Evolutionary conservation across 2,797 vertebrate genomes (phyloP), one percentile per base, ranked within the genome.

Genomic region (Enteromius argenteus): DNA sequence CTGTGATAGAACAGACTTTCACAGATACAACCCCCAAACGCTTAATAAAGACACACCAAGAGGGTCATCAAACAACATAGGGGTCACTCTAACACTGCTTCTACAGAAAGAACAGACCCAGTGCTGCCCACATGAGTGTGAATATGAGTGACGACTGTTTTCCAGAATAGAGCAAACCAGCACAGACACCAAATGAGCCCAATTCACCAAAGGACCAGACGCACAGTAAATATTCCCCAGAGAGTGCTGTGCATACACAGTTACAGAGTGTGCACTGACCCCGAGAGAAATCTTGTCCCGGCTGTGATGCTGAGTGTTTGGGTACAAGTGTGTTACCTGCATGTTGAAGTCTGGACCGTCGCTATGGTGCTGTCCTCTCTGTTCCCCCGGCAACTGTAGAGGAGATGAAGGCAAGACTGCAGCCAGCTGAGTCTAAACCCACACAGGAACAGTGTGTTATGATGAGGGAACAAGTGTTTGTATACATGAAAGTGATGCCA

Each of bases 381-480:
- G 90, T 83, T 96, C 96, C 0, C 93, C 93, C 74, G 96, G 96
- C 0, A 94, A 91, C 83, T 97, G 93, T 82, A 91, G 96, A 92
- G 96, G 96, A 69, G 95, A 95, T 0, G 91, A 90, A 32, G 95
- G 95, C 42, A 95, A 87, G 37, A 93, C 90, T 35, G 91, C 94
- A 1, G 88, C 90, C 9, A 94, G 37, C 81, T 95, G 94, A 85
- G 87, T 90, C 90, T 95, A 92, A 56, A 92, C 90, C 73, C 58
- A 84, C 32, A 87, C 27, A 79, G 9, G 75, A 1, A 60, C 19
- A 60, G 51, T 56, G 44, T 71, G 13, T 37, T 56, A 13, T 67
- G 58, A 37, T 3, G n/a, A 30, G 42, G 39, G 32, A 51, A 30
- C 13, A 19, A 4, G n/a, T 19, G 37, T 64, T 64, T 77, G 53